A percentile compares a stretch with the other conserved stretches of the same genome.
Evolutionary conservation across 2,797 vertebrate genomes (phyloP).

Genomic region (Neomorphus geoffroyi): DNA sequence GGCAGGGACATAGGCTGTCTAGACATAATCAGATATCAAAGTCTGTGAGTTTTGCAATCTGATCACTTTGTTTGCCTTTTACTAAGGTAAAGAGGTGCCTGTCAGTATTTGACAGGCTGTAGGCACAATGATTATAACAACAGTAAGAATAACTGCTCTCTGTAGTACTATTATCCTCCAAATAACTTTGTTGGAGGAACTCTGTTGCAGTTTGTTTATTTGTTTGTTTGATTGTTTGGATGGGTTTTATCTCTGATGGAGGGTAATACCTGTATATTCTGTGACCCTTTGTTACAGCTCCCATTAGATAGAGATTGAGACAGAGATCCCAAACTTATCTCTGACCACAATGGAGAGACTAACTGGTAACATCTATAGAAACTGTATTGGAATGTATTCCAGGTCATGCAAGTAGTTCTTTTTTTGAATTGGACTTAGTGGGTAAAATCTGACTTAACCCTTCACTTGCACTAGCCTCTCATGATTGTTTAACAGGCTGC

Average conservation of each 20-base stretch:
- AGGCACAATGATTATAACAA: slow-evolving; percentile 77
- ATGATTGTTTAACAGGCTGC: slow-evolving; percentile 59
- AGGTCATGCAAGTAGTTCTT: neutral
- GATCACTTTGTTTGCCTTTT: slow-evolving; percentile 74
- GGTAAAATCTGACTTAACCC: slow-evolving; percentile 34
- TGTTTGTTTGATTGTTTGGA: neutral
- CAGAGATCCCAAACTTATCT: slow-evolving; percentile 9
- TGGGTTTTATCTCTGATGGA: neutral
- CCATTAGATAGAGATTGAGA: neutral
- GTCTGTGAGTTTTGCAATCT: slow-evolving; percentile 75
- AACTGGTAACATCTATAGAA: neutral
- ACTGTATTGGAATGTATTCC: neutral
- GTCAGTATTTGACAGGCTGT: slow-evolving; percentile 71
- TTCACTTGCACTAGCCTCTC: neutral
- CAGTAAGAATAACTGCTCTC: slow-evolving; percentile 27
- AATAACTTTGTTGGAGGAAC: slow-evolving; percentile 45
- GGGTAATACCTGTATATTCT: neutral
- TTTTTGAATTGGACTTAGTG: neutral
- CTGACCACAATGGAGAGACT: neutral
- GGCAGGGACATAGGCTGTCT: slow-evolving; percentile 66
- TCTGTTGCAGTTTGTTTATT: slow-evolving; percentile 3
- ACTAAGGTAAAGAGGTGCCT: slow-evolving; percentile 73
- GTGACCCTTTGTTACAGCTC: neutral
- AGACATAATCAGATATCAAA: slow-evolving; percentile 79
- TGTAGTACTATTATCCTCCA: neutral